Percentiles rank a stretch among this genome's conserved stretches.
phyloP scores from a whole-genome alignment of 2,888 invertebrate genomes.

The Zaprionus obscuricornis region DNA sequence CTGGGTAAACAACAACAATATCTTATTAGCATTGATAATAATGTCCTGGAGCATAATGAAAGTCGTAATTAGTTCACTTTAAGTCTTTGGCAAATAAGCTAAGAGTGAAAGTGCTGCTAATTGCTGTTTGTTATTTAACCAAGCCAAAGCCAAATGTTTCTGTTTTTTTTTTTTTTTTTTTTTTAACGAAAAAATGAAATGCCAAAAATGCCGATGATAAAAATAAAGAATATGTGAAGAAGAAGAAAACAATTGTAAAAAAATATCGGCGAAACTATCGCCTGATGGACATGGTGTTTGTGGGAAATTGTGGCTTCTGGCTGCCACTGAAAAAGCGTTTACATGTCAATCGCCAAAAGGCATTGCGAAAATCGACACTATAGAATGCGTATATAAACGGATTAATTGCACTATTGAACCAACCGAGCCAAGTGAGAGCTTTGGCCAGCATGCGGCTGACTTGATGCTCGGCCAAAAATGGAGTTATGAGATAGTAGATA shows the following conservation, averaged over 20 bases:
- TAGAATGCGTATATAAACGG: slow-evolving; percentile 96
- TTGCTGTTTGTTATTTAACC: background rate
- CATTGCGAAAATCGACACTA: slow-evolving; percentile 93
- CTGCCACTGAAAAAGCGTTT: slow-evolving; percentile 80
- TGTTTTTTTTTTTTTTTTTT: too few relatives aligned
- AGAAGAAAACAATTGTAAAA: too few relatives aligned
- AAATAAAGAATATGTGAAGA: too few relatives aligned
- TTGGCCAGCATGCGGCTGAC: slow-evolving; percentile 88
- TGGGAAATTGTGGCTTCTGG: slow-evolving; percentile 79
- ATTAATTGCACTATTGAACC: slow-evolving; percentile 95
- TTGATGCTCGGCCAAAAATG: slow-evolving; percentile 88
- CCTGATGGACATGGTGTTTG: slow-evolving; percentile 82
- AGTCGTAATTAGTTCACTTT: slow-evolving; percentile 7
- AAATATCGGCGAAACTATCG: slow-evolving; percentile 75
- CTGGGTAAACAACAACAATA: background rate
- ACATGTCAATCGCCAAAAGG: slow-evolving; percentile 92
- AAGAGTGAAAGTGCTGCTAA: slow-evolving; percentile 2
- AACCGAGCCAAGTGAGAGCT: slow-evolving; percentile 93
- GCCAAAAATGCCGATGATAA: too few relatives aligned
- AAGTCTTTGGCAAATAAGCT: slow-evolving; percentile 3
- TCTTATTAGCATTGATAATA: background rate
- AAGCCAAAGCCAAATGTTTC: too few relatives aligned
- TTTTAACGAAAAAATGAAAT: too few relatives aligned
- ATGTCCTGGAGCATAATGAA: slow-evolving; percentile 13
- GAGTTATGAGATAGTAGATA: slow-evolving; percentile 91